Evolutionary conservation across 2,888 invertebrate genomes (phyloP).

Genomic region (Euplagia quadripunctaria): DNA sequence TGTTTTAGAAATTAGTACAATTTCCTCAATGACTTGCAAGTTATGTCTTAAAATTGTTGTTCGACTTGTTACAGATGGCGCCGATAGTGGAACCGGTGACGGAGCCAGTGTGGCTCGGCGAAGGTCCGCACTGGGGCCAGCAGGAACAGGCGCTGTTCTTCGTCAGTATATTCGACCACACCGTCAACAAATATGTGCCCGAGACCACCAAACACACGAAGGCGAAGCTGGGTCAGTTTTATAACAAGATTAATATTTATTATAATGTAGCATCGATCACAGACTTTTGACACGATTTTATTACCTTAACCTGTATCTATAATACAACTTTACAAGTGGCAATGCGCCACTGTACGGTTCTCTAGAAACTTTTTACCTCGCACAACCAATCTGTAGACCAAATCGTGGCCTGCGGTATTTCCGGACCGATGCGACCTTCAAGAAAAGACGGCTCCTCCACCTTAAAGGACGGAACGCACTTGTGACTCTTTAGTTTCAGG

Average conservation of each 20-base stretch:
- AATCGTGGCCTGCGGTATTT: too few relatives aligned
- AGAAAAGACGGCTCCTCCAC: too few relatives aligned
- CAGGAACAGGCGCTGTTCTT: constrained; percentile 88
- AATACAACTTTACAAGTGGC: too few relatives aligned
- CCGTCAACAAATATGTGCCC: constrained; percentile 85
- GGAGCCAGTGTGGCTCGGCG: constrained; percentile 87
- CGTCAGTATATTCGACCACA: constrained; percentile 88
- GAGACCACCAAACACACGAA: constrained; percentile 79
- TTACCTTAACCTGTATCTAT: too few relatives aligned
- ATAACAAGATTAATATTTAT: neutral
- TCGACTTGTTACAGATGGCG: constrained; percentile 67
- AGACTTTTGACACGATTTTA: too few relatives aligned
- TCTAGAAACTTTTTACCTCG: too few relatives aligned
- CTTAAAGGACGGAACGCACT: too few relatives aligned
- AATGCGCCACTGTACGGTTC: too few relatives aligned
- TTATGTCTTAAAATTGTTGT: neutral
- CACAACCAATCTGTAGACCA: too few relatives aligned
- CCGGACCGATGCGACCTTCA: too few relatives aligned
- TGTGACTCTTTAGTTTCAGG: too few relatives aligned
- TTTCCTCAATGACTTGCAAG: neutral
- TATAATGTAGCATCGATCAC: too few relatives aligned
- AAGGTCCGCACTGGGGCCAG: constrained; percentile 91
- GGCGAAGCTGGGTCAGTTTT: constrained; percentile 82
- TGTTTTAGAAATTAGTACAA: neutral
- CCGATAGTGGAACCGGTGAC: constrained; percentile 79